phyloP scores from a whole-genome alignment of 1,140 invertebrate genomes.

The Plutomurus gul region DNA sequence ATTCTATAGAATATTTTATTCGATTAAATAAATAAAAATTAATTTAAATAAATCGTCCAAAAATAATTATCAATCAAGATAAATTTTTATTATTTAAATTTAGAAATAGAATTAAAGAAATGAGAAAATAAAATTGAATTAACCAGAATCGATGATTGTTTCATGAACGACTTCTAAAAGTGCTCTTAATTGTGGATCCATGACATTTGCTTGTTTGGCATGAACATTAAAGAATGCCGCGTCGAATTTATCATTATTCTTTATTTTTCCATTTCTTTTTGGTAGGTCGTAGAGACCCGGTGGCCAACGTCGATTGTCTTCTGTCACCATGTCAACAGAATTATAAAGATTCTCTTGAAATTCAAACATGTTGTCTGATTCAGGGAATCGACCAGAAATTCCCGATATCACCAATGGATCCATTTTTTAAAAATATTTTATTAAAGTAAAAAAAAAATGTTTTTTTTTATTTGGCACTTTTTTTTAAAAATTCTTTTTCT shows the following conservation, averaged over 20 bases:
- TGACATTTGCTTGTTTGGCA: slow-evolving; percentile 60
- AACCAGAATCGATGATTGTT: slow-evolving; percentile 67
- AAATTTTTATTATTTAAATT: neutral
- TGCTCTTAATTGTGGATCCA: slow-evolving; percentile 67
- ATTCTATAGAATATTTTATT: no score
- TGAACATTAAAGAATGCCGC: slow-evolving; percentile 64
- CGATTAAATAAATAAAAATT: no score
- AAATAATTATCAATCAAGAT: neutral
- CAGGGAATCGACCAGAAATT: slow-evolving; percentile 83
- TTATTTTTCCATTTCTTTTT: slow-evolving; percentile 30
- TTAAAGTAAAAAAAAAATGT: neutral
- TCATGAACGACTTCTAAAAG: slow-evolving; percentile 67
- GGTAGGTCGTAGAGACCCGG: slow-evolving; percentile 37
- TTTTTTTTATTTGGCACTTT: no score
- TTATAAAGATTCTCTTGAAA: slow-evolving; percentile 79
- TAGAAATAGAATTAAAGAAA: neutral
- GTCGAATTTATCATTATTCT: slow-evolving; percentile 60
- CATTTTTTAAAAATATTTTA: neutral
- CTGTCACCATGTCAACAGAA: slow-evolving; percentile 67
- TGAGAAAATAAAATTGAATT: neutral
- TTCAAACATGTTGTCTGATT: slow-evolving; percentile 76
- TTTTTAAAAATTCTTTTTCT: no score
- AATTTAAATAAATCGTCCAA: neutral
- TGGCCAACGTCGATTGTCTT: slow-evolving; percentile 63
- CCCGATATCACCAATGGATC: slow-evolving; percentile 74